Evolutionary conservation across 2,888 invertebrate genomes (phyloP).

Genomic region (Sesia apiformis): DNA sequence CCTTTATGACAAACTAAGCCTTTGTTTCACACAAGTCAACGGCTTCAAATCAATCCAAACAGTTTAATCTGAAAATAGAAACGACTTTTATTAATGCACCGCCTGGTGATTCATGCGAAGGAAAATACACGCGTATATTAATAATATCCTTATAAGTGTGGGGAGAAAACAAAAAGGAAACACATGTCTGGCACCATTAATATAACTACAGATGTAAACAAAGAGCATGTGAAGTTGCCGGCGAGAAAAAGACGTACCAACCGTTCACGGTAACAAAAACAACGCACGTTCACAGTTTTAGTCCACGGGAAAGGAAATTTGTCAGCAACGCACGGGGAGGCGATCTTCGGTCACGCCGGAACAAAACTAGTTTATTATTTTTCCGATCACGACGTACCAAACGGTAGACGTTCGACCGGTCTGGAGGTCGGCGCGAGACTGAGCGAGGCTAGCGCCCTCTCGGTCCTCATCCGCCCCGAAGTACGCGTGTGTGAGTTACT

Average conservation of each 20-base stretch:
- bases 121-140: slow-evolving; percentile 43
- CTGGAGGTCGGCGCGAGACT: slow-evolving; percentile 71
- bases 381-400: slow-evolving; percentile 53
- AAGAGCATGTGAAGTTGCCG: slow-evolving; percentile 44
- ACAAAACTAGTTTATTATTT: slow-evolving; percentile 64
- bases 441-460: slow-evolving; percentile 52
- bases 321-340: slow-evolving; percentile 40
- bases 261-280: slow-evolving; percentile 52
- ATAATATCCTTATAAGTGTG: slow-evolving; percentile 32
- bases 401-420: slow-evolving; percentile 45
- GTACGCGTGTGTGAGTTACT: slow-evolving; percentile 39
- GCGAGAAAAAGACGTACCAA: slow-evolving; percentile 43
- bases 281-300: slow-evolving; percentile 46
- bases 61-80: slow-evolving; percentile 70
- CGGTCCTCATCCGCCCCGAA: slow-evolving; percentile 31
- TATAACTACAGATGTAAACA: slow-evolving; percentile 60
- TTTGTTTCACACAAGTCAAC: slow-evolving; percentile 66
- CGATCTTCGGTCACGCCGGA: slow-evolving; percentile 50
- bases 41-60: slow-evolving; percentile 64
- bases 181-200: slow-evolving; percentile 36
- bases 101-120: slow-evolving; percentile 48
- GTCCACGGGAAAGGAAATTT: slow-evolving; percentile 55
- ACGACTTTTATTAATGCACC: slow-evolving; percentile 58
- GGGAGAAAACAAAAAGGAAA: slow-evolving; percentile 45
- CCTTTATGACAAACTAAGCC: slow-evolving; percentile 61